Conservation (phyloP, 2,888 invertebrate species). For the Ryuthela nishihirai region DNA sequence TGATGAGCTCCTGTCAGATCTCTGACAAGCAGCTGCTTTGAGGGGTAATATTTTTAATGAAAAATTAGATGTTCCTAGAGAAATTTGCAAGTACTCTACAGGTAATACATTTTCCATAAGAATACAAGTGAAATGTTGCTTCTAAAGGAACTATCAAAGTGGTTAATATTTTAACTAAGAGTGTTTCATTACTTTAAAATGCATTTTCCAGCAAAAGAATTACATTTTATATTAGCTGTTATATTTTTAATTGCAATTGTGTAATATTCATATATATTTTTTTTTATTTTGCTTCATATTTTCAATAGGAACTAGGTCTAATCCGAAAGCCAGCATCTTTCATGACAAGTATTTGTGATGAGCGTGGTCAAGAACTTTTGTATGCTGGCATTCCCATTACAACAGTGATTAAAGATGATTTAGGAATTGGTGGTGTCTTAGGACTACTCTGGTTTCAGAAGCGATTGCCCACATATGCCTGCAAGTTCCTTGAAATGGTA, state of each 20-base stretch:
- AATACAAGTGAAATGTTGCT: too few species aligned
- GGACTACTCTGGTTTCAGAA: conserved; percentile 98
- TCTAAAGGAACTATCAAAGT: too few species aligned
- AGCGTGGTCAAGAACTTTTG: conserved; percentile 91
- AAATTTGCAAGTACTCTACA: too few species aligned
- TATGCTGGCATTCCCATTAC: conserved; percentile 89
- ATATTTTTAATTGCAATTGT: neutral
- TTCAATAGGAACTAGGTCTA: conserved; percentile 78
- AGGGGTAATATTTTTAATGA: too few species aligned
- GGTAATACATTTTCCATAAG: too few species aligned
- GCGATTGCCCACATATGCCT: conserved; percentile 86
- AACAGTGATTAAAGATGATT: conserved; percentile 80
- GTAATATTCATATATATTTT: neutral
- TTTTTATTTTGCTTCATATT: neutral
- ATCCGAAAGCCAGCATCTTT: conserved; percentile 99
- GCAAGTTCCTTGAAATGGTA: conserved; percentile 98
- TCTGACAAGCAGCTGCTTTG: too few species aligned
- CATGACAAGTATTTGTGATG: conserved; percentile 99
- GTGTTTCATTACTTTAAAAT: too few species aligned
- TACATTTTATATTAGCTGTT: too few species aligned
- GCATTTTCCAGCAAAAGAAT: too few species aligned
- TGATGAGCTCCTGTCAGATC: too few species aligned
- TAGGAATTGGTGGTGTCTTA: conserved; percentile 97
- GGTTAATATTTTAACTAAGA: too few species aligned
- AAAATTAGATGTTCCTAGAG: too few species aligned